Base-by-base conservation (phyloP, 2,888 invertebrate species). In the Anarsia innoxiella region DNA sequence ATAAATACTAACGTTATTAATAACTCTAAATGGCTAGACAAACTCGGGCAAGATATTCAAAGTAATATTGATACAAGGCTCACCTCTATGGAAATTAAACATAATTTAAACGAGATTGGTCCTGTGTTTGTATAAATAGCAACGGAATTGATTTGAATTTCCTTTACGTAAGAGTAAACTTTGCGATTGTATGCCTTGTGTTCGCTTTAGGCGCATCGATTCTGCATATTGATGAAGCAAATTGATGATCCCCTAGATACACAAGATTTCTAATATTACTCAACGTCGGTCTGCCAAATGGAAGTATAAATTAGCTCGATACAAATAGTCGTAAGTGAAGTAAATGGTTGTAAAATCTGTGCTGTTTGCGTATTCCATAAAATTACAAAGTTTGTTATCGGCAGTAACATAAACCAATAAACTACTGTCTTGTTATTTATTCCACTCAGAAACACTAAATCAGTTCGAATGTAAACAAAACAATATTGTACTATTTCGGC, bases 81-180 rank as follows among this genome's bases (percentile, higher is more conserved):
- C 33, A 25, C 30, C 31, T 34, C 40, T 36, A 28, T 29, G 35
- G 34, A 35, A 36, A 40, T 43, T 32, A 36, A 33, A 41, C 35
- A 28, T 37, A 32, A 42, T 29, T 44, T 35, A 33, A 39, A 35
- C 19, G 13, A 19, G 34, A 28, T 36, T 26, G 26, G 30, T 23
- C 11, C 10, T 32, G 16, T n/a, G 16, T 23, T 8, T 15, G 26
- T 16, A 26, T 23, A 29, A 31, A 31, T 11, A 15, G 8, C 12
- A 19, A 19, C 19, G 19, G n/a, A 19, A 19, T 3, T 19, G 8
- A 36, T 39, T 34, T 37, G 28, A 33, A 40, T 38, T 38, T 32
- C 15, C 25, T 16, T 41, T 34, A 13, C 34, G 33, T 25, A 34
- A 39, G 27, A 31, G 23, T 14, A 28, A 37, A 23, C 12, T n/a